Evolutionary conservation across 2,113 vertebrate genomes (phyloP).

Genomic region (Notarius quadriscutis): DNA sequence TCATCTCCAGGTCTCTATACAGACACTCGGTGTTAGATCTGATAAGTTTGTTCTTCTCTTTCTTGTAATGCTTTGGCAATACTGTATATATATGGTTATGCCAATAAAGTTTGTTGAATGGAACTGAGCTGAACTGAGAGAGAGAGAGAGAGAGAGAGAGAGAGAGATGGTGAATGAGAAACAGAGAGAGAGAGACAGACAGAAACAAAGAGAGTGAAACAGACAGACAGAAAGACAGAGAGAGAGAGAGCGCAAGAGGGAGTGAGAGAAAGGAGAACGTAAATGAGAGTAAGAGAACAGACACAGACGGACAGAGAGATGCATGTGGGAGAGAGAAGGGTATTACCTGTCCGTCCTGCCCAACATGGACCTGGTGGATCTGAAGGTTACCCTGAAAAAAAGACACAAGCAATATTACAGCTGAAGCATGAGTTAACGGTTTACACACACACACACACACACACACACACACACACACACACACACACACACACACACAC

Average conservation of each 20-base stretch:
- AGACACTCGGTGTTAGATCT: background rate
- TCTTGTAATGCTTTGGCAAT: background rate
- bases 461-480: background rate
- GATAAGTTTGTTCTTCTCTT: background rate
- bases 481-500: background rate
- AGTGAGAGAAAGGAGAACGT: background rate
- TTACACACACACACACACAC: background rate
- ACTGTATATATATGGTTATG: background rate
- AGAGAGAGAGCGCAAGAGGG: rapidly evolving
- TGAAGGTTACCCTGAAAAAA: constrained; percentile 91
- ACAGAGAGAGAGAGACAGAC: background rate
- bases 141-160: background rate
- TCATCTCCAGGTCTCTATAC: background rate
- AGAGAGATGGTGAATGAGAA: too few species aligned
- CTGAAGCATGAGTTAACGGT: too few species aligned
- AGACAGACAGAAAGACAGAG: background rate
- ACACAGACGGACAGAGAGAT: too few species aligned
- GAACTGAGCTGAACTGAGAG: too few species aligned
- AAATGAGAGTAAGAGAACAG: background rate
- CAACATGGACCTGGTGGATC: constrained; percentile 94
- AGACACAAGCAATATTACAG: constrained; percentile 44
- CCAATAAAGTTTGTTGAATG: too few species aligned
- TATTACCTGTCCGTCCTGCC: constrained; percentile 96
- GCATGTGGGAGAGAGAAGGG: background rate
- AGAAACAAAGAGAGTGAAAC: too few species aligned